A percentile compares a stretch with the other conserved stretches of the same genome.
phyloP scores from a whole-genome alignment of 1,140 invertebrate genomes.

The Drosophila leontia region DNA sequence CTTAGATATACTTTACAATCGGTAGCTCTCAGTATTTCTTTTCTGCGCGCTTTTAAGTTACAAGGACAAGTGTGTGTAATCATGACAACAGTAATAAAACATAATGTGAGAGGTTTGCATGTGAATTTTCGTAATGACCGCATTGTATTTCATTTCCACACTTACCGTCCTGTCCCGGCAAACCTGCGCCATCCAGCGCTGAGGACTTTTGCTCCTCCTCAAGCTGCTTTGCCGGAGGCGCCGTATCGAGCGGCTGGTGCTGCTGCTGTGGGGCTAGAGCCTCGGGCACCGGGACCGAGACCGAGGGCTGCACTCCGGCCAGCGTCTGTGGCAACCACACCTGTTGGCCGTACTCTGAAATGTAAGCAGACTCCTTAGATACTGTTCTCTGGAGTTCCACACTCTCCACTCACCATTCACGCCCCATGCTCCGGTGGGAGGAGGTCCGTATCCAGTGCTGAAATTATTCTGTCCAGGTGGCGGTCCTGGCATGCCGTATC shows the following conservation, averaged over 20 bases:
- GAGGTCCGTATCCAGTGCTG: conserved; percentile 60
- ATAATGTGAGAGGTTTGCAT: conserved; percentile 82
- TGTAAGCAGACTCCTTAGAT: too few relatives aligned
- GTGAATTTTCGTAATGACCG: conserved; percentile 70
- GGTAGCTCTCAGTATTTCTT: conserved; percentile 28
- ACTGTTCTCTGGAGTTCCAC: background rate
- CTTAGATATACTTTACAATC: conserved; percentile 41
- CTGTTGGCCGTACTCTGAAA: conserved; percentile 70
- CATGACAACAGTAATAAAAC: conserved; percentile 81
- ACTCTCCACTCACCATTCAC: conserved; percentile 62
- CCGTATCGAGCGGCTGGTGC: conserved; percentile 17
- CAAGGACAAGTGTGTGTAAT: conserved; percentile 54
- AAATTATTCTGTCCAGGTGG: conserved; percentile 53
- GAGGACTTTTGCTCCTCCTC: conserved; percentile 51
- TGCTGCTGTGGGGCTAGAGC: conserved; percentile 24
- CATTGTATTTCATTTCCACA: conserved; percentile 70
- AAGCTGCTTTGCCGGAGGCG: conserved; percentile 8
- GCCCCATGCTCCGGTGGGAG: conserved; percentile 60
- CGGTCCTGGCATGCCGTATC: conserved; percentile 63
- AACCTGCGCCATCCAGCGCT: conserved; percentile 71
- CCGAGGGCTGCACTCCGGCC: conserved; percentile 32
- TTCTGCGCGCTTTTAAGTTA: conserved; percentile 42
- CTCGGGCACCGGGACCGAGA: conserved; percentile 30
- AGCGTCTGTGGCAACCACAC: conserved; percentile 65
- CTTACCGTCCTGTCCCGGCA: conserved; percentile 74